Conservation (phyloP, 2,113 vertebrate genomes). For the Eonycteris spelaea region DNA sequence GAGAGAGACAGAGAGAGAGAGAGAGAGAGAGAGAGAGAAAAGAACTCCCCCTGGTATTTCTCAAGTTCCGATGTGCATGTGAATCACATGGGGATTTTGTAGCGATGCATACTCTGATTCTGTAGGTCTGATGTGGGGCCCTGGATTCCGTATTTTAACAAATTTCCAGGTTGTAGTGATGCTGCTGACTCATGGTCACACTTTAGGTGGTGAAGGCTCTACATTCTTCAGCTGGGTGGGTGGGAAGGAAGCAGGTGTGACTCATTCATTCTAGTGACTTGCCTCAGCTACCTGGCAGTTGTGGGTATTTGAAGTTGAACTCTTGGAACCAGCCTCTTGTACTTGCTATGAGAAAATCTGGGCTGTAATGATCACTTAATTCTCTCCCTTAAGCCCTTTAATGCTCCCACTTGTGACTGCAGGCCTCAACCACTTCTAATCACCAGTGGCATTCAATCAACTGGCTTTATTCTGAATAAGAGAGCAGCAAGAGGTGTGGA, state of each 20-base stretch:
- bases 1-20: too few species aligned
- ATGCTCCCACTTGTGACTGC: background rate
- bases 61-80: background rate
- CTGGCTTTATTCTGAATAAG: background rate
- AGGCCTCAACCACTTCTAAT: background rate
- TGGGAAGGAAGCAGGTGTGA: background rate
- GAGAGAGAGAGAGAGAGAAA: background rate
- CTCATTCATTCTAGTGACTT: background rate
- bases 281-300: background rate
- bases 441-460: background rate
- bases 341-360: background rate
- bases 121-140: background rate
- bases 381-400: background rate
- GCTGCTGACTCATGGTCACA: too few species aligned
- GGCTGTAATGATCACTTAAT: background rate
- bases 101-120: background rate
- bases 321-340: background rate
- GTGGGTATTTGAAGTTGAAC: background rate
- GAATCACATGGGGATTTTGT: background rate
- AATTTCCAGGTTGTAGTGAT: background rate
- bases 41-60: background rate
- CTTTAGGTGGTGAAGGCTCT: background rate
- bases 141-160: background rate
- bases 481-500: background rate
- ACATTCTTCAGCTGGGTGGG: background rate